Evolutionary conservation across 2,888 invertebrate genomes (phyloP).

Genomic region (Agrilus biguttatus): DNA sequence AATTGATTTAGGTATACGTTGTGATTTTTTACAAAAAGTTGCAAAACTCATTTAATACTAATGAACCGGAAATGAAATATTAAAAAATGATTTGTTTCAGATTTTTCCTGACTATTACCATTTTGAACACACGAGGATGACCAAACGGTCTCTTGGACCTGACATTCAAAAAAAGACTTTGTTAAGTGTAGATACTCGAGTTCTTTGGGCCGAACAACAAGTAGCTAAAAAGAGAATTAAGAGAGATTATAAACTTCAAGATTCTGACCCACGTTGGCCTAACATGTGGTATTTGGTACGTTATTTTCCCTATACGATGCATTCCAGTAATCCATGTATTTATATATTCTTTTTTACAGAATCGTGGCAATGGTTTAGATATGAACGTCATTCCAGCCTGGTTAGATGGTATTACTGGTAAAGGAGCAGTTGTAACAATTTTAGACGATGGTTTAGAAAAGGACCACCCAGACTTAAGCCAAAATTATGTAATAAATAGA

Average conservation of each 20-base stretch:
- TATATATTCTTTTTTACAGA: constrained; percentile 37
- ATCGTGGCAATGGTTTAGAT: constrained; percentile 80
- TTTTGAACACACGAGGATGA: constrained; percentile 65
- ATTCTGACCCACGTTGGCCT: constrained; percentile 76
- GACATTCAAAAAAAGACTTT: constrained; percentile 55
- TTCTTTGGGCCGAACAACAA: constrained; percentile 76
- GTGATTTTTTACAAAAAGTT: too few relatives aligned
- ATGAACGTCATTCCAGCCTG: constrained; percentile 97
- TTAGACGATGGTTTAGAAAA: constrained; percentile 93
- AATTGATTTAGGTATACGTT: too few relatives aligned
- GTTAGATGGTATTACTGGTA: constrained; percentile 86
- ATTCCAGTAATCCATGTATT: not conserved
- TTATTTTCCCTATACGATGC: constrained; percentile 16
- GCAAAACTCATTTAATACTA: too few relatives aligned
- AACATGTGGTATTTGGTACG: constrained; percentile 97
- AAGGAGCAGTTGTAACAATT: constrained; percentile 90
- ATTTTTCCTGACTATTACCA: constrained; percentile 79
- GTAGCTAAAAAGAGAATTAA: constrained; percentile 64
- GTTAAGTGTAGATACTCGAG: constrained; percentile 59
- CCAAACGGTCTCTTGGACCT: constrained; percentile 60
- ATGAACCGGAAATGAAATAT: too few relatives aligned
- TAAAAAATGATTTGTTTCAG: constrained; percentile 36
- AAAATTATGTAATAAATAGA: constrained; percentile 62
- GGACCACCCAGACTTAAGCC: constrained; percentile 82
- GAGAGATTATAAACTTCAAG: constrained; percentile 46